Conservation (phyloP, 2,888 invertebrate genomes). For the Drosophila ochracea region DNA sequence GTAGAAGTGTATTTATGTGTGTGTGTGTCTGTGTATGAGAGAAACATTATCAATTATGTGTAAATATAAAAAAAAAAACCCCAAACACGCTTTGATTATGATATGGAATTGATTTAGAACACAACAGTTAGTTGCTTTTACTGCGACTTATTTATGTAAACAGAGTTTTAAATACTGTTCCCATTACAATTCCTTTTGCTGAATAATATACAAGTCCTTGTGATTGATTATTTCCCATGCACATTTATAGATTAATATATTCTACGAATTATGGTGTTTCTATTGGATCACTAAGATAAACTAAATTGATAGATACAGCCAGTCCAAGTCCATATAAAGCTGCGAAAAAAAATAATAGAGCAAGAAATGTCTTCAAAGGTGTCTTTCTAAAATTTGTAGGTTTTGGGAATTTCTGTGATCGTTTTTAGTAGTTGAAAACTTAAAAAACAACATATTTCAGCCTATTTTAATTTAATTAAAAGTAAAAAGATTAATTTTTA, state of each 20-base stretch:
- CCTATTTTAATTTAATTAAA: background rate
- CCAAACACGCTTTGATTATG: constrained; percentile 20
- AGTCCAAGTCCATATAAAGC: background rate
- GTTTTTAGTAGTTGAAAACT: background rate
- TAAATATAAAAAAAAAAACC: constrained; percentile 45
- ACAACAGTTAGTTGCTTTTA: constrained; percentile 7
- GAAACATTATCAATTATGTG: constrained; percentile 32
- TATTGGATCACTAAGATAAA: background rate
- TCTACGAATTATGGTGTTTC: background rate
- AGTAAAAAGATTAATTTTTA: background rate
- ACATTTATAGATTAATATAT: background rate
- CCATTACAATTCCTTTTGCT: background rate
- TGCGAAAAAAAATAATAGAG: too few species aligned
- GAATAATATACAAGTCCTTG: background rate
- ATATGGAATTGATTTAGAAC: constrained; percentile 44
- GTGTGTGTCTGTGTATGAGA: background rate
- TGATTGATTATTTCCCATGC: background rate
- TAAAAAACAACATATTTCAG: background rate
- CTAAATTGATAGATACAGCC: background rate
- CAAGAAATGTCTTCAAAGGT: too few species aligned
- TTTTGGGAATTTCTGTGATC: too few species aligned
- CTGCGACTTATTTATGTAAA: constrained; percentile 8
- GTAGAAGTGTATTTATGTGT: background rate
- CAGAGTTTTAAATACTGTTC: background rate
- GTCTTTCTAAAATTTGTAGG: too few species aligned